phyloP scores from a whole-genome alignment of 1,140 invertebrate genomes.

The Hylyphantes graminicola region DNA sequence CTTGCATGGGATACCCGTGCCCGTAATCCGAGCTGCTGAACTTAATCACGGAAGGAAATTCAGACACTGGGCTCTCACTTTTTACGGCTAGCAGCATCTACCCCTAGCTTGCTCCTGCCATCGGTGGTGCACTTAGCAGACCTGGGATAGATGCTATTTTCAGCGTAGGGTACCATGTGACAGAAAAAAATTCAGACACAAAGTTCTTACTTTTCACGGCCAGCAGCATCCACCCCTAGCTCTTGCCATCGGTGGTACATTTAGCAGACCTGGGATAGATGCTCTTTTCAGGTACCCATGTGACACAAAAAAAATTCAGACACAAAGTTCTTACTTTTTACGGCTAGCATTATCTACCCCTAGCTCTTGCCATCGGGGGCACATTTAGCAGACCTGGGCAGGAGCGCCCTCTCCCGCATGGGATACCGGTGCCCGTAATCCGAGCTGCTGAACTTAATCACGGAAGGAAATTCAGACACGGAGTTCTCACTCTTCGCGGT shows the following conservation, averaged over 20 bases:
- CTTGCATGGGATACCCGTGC: conserved; percentile 46
- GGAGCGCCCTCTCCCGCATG: conserved; percentile 39
- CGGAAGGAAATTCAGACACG: conserved; percentile 39
- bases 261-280: conserved; percentile 20
- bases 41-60: neutral
- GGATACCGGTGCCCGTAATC: conserved; percentile 40
- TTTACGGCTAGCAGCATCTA: neutral
- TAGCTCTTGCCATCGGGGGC: conserved; percentile 35
- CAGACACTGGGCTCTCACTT: no score
- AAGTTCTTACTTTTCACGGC: no score
- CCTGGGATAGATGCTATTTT: no score
- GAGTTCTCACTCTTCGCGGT: conserved; percentile 29
- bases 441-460: neutral
- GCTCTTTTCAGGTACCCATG: neutral
- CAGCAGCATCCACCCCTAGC: conserved; percentile 17
- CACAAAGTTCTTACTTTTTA: no score
- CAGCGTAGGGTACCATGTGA: conserved; percentile 22
- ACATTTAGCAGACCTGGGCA: conserved; percentile 36
- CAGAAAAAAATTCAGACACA: neutral
- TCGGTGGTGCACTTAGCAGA: conserved; percentile 19
- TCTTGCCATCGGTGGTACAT: conserved; percentile 24
- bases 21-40: conserved; percentile 1
- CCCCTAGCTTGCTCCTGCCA: conserved; percentile 44
- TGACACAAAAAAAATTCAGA: neutral
- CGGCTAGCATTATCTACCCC: neutral